A percentile compares a stretch with the other conserved stretches of the same genome.
Conservation (phyloP, 2,113 vertebrate species). For the Rhinopomastus cyanomelas region DNA sequence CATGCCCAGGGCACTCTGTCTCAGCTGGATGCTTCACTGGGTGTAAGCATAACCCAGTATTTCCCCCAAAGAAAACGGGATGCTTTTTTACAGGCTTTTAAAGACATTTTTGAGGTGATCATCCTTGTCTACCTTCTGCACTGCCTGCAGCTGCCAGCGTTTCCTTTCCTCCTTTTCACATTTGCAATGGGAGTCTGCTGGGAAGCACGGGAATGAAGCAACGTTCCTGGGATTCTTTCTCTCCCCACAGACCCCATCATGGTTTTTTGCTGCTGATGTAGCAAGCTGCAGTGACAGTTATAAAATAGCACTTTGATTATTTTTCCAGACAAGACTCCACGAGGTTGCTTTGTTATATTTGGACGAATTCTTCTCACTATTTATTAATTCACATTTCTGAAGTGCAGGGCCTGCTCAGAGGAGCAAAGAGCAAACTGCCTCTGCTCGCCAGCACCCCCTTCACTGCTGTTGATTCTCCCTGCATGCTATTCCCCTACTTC, state of each 20-base stretch:
- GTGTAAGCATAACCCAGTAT: background rate
- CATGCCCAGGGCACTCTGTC: background rate
- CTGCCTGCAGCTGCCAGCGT: background rate
- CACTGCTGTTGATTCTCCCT: background rate
- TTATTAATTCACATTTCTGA: conserved; percentile 2
- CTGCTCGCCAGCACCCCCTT: background rate
- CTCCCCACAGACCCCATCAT: background rate
- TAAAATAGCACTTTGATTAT: background rate
- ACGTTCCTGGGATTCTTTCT: background rate
- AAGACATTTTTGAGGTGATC: background rate
- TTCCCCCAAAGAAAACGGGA: background rate
- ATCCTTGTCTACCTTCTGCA: background rate
- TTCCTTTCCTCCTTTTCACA: background rate
- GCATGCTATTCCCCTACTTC: background rate
- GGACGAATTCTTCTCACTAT: background rate
- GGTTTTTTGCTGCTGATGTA: background rate
- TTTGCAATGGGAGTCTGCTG: background rate
- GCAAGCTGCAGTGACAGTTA: background rate
- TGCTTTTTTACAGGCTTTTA: background rate
- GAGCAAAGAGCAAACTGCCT: background rate
- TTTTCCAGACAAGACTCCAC: background rate
- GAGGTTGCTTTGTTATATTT: background rate
- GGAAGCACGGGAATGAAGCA: background rate
- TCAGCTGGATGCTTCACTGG: background rate
- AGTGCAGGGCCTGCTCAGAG: background rate